These are phyloP conservation scores for Drosophila neonasuta DNA, from an alignment of 2,888 invertebrate genomes.

Conservation along the genomic window DNA sequence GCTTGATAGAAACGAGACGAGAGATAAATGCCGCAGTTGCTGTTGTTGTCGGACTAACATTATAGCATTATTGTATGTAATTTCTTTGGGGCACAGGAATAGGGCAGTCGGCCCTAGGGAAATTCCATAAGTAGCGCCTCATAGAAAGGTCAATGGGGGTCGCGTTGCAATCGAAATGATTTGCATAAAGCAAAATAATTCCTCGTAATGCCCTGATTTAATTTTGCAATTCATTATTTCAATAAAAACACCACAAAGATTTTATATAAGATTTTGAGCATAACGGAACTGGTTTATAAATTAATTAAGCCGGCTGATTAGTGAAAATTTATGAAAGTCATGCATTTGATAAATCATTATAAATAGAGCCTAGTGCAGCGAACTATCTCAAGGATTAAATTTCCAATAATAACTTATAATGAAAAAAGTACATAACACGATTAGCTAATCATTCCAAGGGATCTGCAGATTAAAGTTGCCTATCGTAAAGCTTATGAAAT, in stretches of 20 bases:
- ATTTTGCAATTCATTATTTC: conserved; percentile 40
- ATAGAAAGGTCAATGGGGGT: conserved; percentile 40
- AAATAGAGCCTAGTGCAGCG: conserved; percentile 9
- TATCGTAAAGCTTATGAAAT: conserved; percentile 1
- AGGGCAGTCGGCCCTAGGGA: conserved; percentile 7
- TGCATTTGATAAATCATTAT: conserved; percentile 34
- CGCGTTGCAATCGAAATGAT: conserved; percentile 42
- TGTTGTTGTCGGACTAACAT: conserved; percentile 25
- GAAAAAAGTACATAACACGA: neutral
- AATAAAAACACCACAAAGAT: neutral
- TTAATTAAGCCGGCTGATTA: conserved; percentile 35
- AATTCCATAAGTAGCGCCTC: conserved; percentile 26
- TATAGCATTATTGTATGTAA: conserved; percentile 6
- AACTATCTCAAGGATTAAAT: conserved; percentile 34
- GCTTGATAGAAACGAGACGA: conserved; percentile 18
- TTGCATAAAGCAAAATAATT: conserved; percentile 30
- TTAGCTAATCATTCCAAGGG: conserved; percentile 9
- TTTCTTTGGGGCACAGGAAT: conserved; percentile 15
- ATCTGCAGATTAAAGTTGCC: conserved; percentile 3
- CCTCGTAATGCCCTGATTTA: conserved; percentile 9
- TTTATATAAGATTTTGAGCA: conserved; percentile 17
- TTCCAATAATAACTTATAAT: neutral
- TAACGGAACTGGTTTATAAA: conserved; percentile 29
- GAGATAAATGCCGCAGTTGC: conserved; percentile 31
- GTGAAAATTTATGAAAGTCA: conserved; percentile 43